Conservation (phyloP, 2,113 vertebrate species). For the Pseudopipra pipra region DNA sequence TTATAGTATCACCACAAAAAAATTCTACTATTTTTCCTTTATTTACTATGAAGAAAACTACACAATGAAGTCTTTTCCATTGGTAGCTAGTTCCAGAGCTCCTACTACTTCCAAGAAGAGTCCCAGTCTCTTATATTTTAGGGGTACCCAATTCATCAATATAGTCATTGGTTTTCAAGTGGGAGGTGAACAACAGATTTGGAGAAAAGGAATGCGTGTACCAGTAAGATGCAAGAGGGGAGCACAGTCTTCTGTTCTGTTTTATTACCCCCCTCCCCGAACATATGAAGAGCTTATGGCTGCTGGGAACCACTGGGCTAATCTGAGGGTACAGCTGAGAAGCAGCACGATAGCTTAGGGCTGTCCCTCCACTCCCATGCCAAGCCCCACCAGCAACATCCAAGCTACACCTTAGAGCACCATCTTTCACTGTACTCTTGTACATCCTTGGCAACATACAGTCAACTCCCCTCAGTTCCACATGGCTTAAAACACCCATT, state of each 20-base stretch:
- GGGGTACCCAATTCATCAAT: background rate
- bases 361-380: background rate
- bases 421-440: background rate
- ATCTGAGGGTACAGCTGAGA: background rate
- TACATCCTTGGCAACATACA: background rate
- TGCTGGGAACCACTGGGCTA: background rate
- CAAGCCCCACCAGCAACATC: background rate
- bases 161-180: background rate
- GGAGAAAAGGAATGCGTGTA: background rate
- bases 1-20: background rate
- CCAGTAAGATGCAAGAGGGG: background rate
- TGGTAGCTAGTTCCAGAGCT: background rate
- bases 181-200: background rate
- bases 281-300: background rate
- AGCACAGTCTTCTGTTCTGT: background rate
- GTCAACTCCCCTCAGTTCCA: background rate
- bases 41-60: background rate
- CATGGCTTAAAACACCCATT: background rate
- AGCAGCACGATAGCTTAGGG: background rate
- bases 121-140: background rate
- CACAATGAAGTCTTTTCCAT: background rate
- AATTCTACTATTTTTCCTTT: background rate
- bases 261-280: background rate
- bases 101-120: background rate
- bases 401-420: background rate